Conservation (phyloP, 2,888 invertebrate species). For the Prosopocoilus inquinatus region DNA sequence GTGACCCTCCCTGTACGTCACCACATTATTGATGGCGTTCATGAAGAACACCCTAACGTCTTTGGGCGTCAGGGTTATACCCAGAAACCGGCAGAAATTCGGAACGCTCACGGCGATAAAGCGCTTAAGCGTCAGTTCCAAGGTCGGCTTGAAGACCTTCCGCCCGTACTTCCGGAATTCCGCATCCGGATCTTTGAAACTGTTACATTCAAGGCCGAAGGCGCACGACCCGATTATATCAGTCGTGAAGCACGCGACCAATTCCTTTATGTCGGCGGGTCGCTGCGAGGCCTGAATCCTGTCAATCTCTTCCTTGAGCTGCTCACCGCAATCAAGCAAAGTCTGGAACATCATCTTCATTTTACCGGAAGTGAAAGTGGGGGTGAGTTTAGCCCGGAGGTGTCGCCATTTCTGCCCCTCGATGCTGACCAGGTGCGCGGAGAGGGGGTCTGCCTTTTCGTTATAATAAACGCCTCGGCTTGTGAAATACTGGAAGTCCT, state of each 20-base stretch:
- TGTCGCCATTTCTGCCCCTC: slow-evolving; percentile 59
- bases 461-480: no score
- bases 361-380: slow-evolving; percentile 25
- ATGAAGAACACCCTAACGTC: background rate
- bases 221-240: slow-evolving; percentile 12
- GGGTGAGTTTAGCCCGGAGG: slow-evolving; percentile 19
- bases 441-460: slow-evolving; percentile 51
- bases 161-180: background rate
- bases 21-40: background rate
- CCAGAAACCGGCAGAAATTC: background rate
- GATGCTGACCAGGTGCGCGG: slow-evolving; percentile 57
- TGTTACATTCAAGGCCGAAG: slow-evolving; percentile 10
- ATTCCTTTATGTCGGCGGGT: slow-evolving; percentile 1
- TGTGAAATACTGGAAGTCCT: no score
- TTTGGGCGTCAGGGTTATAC: background rate
- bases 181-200: slow-evolving; percentile 24
- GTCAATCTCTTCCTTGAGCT: background rate
- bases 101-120: background rate
- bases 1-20: slow-evolving; percentile 2
- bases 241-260: slow-evolving; percentile 4
- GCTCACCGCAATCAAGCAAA: background rate
- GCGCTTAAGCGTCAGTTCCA: background rate
- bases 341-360: slow-evolving; percentile 4
- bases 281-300: background rate
- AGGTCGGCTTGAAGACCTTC: background rate